phyloP scores from a whole-genome alignment of 1,140 invertebrate genomes.

The Cydia pomonella region DNA sequence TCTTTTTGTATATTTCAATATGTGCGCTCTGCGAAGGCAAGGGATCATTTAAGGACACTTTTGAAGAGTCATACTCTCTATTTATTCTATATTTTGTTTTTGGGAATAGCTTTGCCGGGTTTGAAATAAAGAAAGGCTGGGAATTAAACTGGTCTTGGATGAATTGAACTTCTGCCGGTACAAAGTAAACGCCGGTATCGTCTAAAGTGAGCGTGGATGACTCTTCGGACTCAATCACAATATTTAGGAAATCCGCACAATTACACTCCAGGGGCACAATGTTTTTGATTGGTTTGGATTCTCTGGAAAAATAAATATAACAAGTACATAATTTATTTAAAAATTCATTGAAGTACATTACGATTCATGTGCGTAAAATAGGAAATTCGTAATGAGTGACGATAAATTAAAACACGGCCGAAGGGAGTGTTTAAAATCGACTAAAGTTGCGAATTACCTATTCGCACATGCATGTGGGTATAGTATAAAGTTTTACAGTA shows the following conservation, averaged over 20 bases:
- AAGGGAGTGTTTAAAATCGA: no score
- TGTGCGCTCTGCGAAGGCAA: slow-evolving; percentile 3
- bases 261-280: neutral
- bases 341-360: no score
- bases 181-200: slow-evolving; percentile 18
- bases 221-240: neutral
- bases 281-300: neutral
- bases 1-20: neutral
- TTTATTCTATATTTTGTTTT: neutral
- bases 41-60: neutral
- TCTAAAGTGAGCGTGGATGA: neutral
- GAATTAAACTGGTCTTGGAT: neutral
- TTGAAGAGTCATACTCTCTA: neutral
- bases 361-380: no score
- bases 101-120: neutral
- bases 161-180: neutral
- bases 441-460: no score
- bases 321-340: neutral
- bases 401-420: no score
- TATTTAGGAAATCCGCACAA: neutral
- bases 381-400: no score
- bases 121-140: slow-evolving; percentile 19
- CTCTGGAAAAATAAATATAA: slow-evolving; percentile 19
- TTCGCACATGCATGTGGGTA: no score
- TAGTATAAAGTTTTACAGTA: no score